Evolutionary conservation across 2,113 vertebrate species (phyloP).

Genomic region (Eupsittula cactorum): DNA sequence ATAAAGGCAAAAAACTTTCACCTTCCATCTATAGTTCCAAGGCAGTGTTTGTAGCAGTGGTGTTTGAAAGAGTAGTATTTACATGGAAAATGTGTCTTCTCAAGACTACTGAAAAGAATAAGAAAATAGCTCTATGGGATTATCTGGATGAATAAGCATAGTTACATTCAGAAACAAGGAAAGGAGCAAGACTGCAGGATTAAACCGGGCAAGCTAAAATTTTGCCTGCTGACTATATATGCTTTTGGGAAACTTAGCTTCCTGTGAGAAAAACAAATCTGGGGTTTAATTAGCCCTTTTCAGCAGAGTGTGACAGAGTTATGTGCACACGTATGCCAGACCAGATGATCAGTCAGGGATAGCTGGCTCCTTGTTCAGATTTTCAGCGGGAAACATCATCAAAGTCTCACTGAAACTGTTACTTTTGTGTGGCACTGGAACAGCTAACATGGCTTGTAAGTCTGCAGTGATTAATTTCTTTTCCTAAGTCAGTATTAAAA

Average conservation of each 20-base stretch:
- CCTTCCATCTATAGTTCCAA: neutral
- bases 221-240: neutral
- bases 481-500: neutral
- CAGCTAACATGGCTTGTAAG: neutral
- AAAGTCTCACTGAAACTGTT: neutral
- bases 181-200: neutral
- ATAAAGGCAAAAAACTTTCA: neutral
- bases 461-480: neutral
- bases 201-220: neutral
- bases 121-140: neutral
- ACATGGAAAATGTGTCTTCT: neutral
- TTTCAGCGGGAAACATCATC: neutral
- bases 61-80: neutral
- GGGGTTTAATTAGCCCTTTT: neutral
- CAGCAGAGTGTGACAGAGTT: neutral
- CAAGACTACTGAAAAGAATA: neutral
- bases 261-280: neutral
- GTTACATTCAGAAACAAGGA: neutral
- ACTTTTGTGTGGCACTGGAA: neutral
- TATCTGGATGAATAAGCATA: neutral
- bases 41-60: neutral
- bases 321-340: neutral
- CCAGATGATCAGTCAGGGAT: neutral
- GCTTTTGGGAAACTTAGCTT: neutral
- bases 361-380: neutral